Evolutionary conservation across 2,113 vertebrate species (phyloP).

Genomic region (Rhipidura dahli): DNA sequence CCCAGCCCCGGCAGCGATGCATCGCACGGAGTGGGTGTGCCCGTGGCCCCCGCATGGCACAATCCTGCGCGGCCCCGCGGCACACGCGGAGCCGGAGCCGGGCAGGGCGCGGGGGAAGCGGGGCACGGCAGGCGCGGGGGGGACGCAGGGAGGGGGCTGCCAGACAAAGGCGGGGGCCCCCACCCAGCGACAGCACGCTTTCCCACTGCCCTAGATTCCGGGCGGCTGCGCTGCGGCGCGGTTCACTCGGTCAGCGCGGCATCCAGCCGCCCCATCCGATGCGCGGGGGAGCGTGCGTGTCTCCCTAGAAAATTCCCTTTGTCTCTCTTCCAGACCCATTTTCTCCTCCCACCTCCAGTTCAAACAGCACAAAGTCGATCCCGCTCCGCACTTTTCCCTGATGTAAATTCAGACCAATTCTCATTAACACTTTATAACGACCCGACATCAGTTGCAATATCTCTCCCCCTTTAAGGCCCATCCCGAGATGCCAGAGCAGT

Average conservation of each 20-base stretch:
- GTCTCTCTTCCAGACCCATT: slow-evolving; percentile 7
- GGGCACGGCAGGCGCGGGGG: not conserved
- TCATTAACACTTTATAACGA: not conserved
- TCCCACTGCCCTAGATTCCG: slow-evolving; percentile 53
- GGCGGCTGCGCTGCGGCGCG: not conserved
- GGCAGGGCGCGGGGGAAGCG: not conserved
- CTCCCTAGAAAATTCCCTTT: slow-evolving; percentile 51
- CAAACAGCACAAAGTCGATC: not conserved
- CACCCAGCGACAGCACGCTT: not conserved
- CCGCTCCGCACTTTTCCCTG: not conserved
- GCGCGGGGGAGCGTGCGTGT: not conserved
- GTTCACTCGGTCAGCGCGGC: slow-evolving; percentile 26
- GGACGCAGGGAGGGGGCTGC: not conserved
- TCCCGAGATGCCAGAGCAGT: not conserved
- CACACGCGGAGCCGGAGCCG: not conserved
- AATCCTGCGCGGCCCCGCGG: not conserved
- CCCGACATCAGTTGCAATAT: not conserved
- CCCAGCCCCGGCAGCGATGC: not conserved
- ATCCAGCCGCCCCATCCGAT: not conserved
- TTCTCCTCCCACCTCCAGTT: slow-evolving; percentile 36
- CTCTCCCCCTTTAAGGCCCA: not conserved
- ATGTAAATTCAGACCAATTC: not conserved
- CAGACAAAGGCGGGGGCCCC: slow-evolving; percentile 7
- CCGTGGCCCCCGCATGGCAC: not conserved
- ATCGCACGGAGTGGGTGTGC: slow-evolving; percentile 33